Conservation (phyloP, 2,888 invertebrate species). For the Eilema griseolum region DNA sequence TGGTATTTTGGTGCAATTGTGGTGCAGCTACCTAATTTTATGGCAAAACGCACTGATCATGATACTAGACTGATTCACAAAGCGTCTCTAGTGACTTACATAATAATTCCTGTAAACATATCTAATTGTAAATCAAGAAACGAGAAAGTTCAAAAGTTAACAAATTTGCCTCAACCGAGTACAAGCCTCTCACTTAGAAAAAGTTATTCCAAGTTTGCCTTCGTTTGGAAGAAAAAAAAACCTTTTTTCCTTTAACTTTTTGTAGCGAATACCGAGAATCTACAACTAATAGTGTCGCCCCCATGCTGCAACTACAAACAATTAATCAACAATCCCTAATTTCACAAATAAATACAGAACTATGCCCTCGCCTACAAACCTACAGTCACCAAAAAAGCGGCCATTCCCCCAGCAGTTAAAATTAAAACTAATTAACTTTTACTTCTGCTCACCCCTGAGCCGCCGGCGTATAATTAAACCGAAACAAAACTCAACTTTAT, state of each 20-base stretch:
- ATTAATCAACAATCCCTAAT: conserved; percentile 23
- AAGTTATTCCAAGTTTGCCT: neutral
- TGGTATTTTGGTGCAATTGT: too few species aligned
- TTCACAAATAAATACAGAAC: conserved; percentile 15
- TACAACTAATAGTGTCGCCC: conserved; percentile 3
- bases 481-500: conserved; percentile 80
- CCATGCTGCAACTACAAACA: conserved; percentile 6
- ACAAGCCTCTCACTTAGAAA: too few species aligned
- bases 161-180: neutral
- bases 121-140: neutral
- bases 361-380: conserved; percentile 16
- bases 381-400: conserved; percentile 28
- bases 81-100: too few species aligned
- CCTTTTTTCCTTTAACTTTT: neutral
- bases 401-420: conserved; percentile 68
- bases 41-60: neutral
- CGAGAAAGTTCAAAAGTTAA: neutral
- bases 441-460: conserved; percentile 66
- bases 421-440: conserved; percentile 83
- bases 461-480: conserved; percentile 77
- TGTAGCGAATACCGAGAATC: neutral
- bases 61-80: neutral
- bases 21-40: too few species aligned
- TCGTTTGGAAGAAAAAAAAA: neutral
- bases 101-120: neutral